Conservation (phyloP, 2,888 invertebrate genomes). For the Copidosoma aretas region DNA sequence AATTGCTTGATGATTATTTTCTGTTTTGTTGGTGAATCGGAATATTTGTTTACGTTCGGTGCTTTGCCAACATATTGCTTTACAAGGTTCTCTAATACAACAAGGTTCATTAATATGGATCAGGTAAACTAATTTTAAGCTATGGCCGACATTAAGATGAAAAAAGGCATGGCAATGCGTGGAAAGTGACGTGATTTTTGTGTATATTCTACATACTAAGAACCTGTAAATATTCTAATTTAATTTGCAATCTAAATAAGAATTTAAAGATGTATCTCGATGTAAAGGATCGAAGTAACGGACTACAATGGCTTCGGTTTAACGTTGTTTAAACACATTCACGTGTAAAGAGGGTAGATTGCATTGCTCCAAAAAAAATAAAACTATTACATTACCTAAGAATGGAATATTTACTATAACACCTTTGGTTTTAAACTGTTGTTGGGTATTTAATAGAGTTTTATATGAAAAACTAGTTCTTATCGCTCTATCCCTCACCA, state of each 20-base stretch:
- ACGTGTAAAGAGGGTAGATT: constrained; percentile 28
- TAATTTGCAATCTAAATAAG: constrained; percentile 37
- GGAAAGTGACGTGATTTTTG: constrained; percentile 33
- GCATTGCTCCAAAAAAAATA: constrained; percentile 31
- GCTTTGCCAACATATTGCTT: constrained; percentile 40
- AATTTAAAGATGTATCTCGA: constrained; percentile 30
- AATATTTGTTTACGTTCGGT: constrained; percentile 21
- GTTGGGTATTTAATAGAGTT: constrained; percentile 35
- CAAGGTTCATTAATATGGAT: constrained; percentile 8
- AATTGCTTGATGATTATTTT: too few relatives aligned
- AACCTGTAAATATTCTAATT: constrained; percentile 40
- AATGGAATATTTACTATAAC: constrained; percentile 25
- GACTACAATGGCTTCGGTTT: constrained; percentile 38
- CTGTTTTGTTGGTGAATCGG: too few relatives aligned
- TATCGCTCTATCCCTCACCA: too few relatives aligned
- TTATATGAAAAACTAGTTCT: constrained; percentile 32
- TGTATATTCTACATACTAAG: constrained; percentile 38
- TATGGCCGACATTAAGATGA: constrained; percentile 24
- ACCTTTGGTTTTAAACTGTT: constrained; percentile 11
- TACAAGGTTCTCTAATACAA: constrained; percentile 33
- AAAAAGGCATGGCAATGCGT: constrained; percentile 31
- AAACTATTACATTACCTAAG: constrained; percentile 19
- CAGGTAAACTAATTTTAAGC: constrained; percentile 27
- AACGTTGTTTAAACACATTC: constrained; percentile 28
- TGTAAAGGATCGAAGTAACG: constrained; percentile 30